Evolutionary conservation across 1,140 invertebrate genomes (phyloP).

Genomic region (Hestina assimilis): DNA sequence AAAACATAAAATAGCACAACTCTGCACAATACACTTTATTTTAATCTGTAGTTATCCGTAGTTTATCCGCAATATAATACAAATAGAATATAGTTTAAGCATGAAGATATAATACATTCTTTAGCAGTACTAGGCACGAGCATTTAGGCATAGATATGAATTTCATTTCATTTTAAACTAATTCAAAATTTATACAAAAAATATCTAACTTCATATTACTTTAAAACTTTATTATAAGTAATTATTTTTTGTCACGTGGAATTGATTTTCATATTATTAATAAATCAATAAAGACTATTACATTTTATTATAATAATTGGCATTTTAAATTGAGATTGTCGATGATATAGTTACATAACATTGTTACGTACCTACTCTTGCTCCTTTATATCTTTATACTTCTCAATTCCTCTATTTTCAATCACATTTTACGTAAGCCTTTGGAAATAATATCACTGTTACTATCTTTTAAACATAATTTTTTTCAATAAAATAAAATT

Average conservation of each 20-base stretch:
- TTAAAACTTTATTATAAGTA: no score
- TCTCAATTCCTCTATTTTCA: background rate
- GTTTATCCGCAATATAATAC: conserved; percentile 22
- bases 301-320: no score
- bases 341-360: conserved; percentile 15
- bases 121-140: conserved; percentile 26
- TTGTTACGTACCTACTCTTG: conserved; percentile 3
- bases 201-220: no score
- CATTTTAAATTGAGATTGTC: no score
- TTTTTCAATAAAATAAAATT: no score
- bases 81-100: conserved; percentile 24
- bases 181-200: background rate
- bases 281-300: no score
- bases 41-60: conserved; percentile 25
- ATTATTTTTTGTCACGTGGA: no score
- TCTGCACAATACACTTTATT: conserved; percentile 25
- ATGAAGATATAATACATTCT: conserved; percentile 20
- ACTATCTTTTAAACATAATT: no score
- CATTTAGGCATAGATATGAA: conserved; percentile 24
- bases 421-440: no score
- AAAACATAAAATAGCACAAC: conserved; percentile 22
- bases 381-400: background rate
- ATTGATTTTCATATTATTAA: no score
- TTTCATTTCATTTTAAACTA: conserved; percentile 7
- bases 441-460: no score